phyloP scores from a whole-genome alignment of 2,113 vertebrate genomes.

The Acinonyx jubatus region DNA sequence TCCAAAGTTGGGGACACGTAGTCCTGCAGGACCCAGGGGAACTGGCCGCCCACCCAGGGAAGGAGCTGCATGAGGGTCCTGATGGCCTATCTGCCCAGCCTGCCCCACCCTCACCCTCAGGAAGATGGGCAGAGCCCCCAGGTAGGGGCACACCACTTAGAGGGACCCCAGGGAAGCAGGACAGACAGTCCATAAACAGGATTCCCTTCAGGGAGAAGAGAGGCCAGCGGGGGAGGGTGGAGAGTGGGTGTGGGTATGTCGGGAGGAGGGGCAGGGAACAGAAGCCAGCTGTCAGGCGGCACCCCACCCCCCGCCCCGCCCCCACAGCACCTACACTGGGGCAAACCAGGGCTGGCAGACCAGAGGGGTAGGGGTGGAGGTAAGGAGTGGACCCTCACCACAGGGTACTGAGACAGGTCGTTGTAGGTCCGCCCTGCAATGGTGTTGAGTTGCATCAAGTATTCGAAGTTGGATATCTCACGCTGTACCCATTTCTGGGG shows the following conservation, averaged over 20 bases:
- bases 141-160: background rate
- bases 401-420: conserved; percentile 97
- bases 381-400: conserved; percentile 86
- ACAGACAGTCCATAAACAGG: background rate
- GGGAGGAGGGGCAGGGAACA: background rate
- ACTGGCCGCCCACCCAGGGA: conserved; percentile 84
- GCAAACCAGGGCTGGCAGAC: background rate
- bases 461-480: conserved; percentile 99
- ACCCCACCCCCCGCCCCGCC: background rate
- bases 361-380: background rate
- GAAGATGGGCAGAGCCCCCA: background rate
- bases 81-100: background rate
- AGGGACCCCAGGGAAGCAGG: background rate
- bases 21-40: conserved; percentile 97
- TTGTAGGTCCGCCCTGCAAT: conserved; percentile 98
- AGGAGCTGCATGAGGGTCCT: background rate
- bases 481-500: conserved; percentile 96
- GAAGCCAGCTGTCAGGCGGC: background rate
- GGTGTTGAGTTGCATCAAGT: conserved; percentile 98
- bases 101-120: background rate
- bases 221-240: background rate
- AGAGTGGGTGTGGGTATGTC: background rate
- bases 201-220: background rate
- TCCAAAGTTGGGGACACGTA: conserved; percentile 92
- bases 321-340: background rate